A percentile compares a stretch with the other conserved stretches of the same genome.
These are phyloP conservation scores for Numenius arquata DNA, from an alignment of 2,113 vertebrate genomes.

Conservation along the genomic window DNA sequence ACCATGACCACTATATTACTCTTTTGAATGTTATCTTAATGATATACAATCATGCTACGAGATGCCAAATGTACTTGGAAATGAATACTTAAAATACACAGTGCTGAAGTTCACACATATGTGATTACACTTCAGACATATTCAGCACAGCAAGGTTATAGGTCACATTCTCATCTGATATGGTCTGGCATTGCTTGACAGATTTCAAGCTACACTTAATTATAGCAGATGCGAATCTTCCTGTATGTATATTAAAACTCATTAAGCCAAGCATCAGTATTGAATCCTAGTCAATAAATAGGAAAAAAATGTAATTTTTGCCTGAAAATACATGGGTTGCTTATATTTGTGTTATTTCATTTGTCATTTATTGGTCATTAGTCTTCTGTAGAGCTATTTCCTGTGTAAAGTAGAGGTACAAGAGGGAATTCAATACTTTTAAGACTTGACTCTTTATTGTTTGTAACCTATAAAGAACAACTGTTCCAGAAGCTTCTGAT, in stretches of 20 bases:
- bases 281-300: background rate
- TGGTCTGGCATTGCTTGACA: background rate
- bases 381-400: background rate
- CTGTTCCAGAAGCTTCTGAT: background rate
- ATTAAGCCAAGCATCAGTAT: background rate
- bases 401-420: background rate
- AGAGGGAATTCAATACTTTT: background rate
- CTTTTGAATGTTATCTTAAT: background rate
- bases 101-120: background rate
- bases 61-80: background rate
- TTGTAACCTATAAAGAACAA: background rate
- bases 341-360: background rate
- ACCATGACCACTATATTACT: background rate
- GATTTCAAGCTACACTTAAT: background rate
- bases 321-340: accelerated
- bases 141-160: background rate
- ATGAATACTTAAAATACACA: background rate
- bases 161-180: background rate
- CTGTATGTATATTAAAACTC: background rate
- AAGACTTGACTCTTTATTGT: background rate
- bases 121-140: background rate
- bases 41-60: background rate
- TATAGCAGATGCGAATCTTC: background rate
- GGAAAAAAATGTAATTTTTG: background rate
- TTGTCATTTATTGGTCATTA: background rate